A percentile compares a stretch with the other conserved stretches of the same genome.
Evolutionary conservation across 2,888 invertebrate genomes (phyloP).

Genomic region (Scaptomyza parva): DNA sequence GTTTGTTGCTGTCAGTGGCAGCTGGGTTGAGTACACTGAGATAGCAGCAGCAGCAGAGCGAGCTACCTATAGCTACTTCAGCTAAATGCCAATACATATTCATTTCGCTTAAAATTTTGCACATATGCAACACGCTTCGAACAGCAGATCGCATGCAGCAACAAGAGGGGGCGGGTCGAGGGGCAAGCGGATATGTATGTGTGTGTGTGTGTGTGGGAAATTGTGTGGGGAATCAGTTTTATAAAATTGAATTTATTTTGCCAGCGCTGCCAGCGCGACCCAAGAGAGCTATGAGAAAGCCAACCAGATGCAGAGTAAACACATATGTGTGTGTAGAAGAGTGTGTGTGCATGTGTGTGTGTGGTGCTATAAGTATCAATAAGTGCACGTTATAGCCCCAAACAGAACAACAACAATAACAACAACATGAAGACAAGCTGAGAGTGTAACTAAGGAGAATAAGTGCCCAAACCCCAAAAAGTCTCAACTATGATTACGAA

Average conservation of each 20-base stretch:
- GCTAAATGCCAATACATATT: conserved; percentile 78
- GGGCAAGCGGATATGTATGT: conserved; percentile 1
- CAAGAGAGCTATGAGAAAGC: conserved; percentile 62
- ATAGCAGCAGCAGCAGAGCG: neutral
- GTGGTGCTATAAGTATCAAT: conserved; percentile 77
- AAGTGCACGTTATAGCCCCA: conserved; percentile 66
- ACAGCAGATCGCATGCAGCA: conserved; percentile 11
- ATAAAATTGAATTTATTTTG: conserved; percentile 79
- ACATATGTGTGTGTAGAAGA: conserved; percentile 6
- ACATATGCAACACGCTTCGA: conserved; percentile 67
- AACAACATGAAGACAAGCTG: conserved; percentile 48
- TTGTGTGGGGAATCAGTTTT: conserved; percentile 80
- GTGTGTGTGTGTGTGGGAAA: conserved; percentile 54
- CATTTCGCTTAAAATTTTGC: conserved; percentile 75
- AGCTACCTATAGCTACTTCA: conserved; percentile 71
- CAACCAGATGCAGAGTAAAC: conserved; percentile 38
- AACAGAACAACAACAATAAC: conserved; percentile 31
- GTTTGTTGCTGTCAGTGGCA: conserved; percentile 41
- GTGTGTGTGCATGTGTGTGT: conserved; percentile 41
- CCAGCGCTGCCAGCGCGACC: conserved; percentile 64
- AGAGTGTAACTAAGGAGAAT: conserved; percentile 80
- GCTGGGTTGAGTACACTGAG: conserved; percentile 32
- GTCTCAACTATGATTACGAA: conserved; percentile 31
- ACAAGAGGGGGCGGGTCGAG: conserved; percentile 1
- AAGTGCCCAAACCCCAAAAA: conserved; percentile 46